Percentiles rank a stretch among this genome's conserved stretches.
These are phyloP conservation scores for Hybognathus amarus DNA, from an alignment of 2,797 vertebrate genomes.

Conservation along the genomic window DNA sequence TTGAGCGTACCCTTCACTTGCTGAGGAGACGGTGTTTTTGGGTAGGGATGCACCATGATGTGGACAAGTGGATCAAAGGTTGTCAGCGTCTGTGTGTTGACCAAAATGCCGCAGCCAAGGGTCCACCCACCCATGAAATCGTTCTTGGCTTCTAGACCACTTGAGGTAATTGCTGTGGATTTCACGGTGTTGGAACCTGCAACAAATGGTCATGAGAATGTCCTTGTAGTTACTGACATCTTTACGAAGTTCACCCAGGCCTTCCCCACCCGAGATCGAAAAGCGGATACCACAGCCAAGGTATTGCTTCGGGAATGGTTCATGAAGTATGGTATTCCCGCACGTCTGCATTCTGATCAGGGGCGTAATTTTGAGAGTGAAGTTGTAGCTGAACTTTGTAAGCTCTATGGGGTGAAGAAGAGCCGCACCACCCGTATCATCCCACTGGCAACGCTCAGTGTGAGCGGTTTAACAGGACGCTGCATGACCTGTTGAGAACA, in stretches of 20 bases:
- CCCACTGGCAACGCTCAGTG: background rate
- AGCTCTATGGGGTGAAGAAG: background rate
- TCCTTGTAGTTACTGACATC: background rate
- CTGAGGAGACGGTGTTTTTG: no score
- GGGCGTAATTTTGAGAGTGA: background rate
- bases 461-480: background rate
- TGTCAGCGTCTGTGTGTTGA: no score
- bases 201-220: background rate
- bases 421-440: background rate
- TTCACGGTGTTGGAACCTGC: no score
- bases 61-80: no score
- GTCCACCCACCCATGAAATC: background rate
- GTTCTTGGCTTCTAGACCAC: background rate
- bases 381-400: slow-evolving; percentile 8
- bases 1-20: no score
- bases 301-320: no score
- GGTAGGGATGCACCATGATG: no score
- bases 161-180: no score
- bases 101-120: background rate
- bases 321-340: no score
- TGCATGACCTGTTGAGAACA: background rate
- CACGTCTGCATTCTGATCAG: no score
- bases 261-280: background rate
- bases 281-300: no score
- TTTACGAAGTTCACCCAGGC: slow-evolving; percentile 8